Base-by-base conservation (phyloP, 2,888 invertebrate species). In the Gnatocerus cornutus region DNA sequence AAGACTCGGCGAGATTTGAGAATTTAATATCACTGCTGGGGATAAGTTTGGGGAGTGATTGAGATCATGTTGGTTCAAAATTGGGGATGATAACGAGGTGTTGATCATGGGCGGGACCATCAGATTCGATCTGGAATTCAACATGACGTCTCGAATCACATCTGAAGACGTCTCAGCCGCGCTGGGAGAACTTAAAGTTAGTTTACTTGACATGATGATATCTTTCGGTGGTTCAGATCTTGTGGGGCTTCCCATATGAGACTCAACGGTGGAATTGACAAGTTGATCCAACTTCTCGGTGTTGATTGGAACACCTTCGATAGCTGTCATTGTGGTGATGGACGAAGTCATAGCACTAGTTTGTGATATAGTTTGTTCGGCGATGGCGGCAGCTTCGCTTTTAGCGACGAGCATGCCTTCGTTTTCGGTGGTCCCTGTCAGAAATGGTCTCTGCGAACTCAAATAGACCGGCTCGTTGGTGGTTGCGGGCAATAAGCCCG, bases 11-110 rank as follows among this genome's bases (percentile, higher is more conserved):
- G 90, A 89, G 66, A 90, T 87, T 61, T 88, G 87, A 4, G 89
- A 86, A 83, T 87, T 89, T 73, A 91, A 85, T 69, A 91, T 91
- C 13, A 88, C 88, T 71, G 90, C 90, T 0, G 89, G 85, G 0
- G 88, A 84, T 7, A 88, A 82, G 77, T 85, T 84, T 3, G 87
- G 82, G 0, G 81, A 7, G n/a, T 45, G 52, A 48, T 61, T 71
- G 41, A 65, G 67, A 45, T 73, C 39, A 59, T 84, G 77, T 79
- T 83, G 70, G 83, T 46, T 75, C 27, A 79, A 67, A 59, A 76
- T 74, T 5, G 79, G 77, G 4, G 81, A 76, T 27, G 61, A 45
- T 43, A 81, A 59, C 43, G 74, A 73, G 0, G 81, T 77, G 53
- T 75, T 82, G 33, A 83, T 79, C 39, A 77, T 76, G 0, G 79